These are phyloP conservation scores for Pemphigus obesinymphae DNA, from an alignment of 1,140 invertebrate species.

Conservation along the genomic window DNA sequence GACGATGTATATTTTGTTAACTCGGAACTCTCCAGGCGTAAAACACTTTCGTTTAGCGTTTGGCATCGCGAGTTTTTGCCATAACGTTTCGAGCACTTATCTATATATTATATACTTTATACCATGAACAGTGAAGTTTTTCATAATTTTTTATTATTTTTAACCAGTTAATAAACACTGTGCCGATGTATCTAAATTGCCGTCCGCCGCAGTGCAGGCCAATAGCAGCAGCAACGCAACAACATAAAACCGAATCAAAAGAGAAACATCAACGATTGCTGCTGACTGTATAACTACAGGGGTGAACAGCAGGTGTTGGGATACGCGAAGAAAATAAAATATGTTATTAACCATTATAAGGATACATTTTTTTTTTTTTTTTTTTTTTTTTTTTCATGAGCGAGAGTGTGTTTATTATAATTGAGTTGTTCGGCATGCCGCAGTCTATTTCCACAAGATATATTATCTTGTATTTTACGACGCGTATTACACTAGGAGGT, in stretches of 20 bases:
- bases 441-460: slow-evolving; percentile 36
- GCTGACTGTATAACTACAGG: slow-evolving; percentile 33
- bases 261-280: not conserved
- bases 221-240: not conserved
- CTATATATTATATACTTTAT: not conserved
- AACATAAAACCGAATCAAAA: slow-evolving; percentile 7
- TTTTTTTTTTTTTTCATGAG: not conserved
- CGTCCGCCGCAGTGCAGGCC: not conserved
- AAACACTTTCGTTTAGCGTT: not conserved
- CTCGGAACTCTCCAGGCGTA: not conserved
- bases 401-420: slow-evolving; percentile 39
- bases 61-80: not conserved
- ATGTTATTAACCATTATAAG: slow-evolving; percentile 37
- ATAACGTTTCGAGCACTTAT: not conserved
- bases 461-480: slow-evolving; percentile 33
- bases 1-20: too few species aligned
- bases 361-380: slow-evolving; percentile 24
- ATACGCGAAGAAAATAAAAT: slow-evolving; percentile 38
- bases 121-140: not conserved
- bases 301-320: slow-evolving; percentile 40
- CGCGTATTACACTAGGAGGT: not conserved
- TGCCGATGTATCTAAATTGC: not conserved
- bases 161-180: not conserved
- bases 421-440: slow-evolving; percentile 37
- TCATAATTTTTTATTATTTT: not conserved